phyloP scores from a whole-genome alignment of 2,797 vertebrate species.

The Enteromius unitaeniatus region DNA sequence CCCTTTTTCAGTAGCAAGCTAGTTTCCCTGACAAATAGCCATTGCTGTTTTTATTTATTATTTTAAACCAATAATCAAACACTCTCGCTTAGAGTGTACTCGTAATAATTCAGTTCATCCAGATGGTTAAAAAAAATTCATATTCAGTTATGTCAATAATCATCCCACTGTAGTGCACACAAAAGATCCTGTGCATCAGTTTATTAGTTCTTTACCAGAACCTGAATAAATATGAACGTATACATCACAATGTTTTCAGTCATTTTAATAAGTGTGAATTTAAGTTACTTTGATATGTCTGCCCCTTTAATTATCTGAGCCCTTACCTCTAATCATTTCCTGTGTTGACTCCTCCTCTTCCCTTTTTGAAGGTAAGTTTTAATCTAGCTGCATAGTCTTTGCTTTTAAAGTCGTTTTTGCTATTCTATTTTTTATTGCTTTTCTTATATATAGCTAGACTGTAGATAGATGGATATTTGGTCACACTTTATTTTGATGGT shows the following conservation, averaged over 20 bases:
- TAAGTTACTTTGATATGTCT: not conserved
- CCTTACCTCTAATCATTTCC: not conserved
- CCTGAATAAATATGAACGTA: not conserved
- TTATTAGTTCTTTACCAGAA: not conserved
- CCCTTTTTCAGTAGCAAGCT: not conserved
- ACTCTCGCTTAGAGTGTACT: not conserved
- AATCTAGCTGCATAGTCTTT: not conserved
- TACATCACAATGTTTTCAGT: not conserved
- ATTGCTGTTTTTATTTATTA: not conserved
- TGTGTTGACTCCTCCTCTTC: constrained; percentile 5
- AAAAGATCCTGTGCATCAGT: not conserved
- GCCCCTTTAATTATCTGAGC: not conserved
- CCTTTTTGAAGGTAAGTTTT: not conserved
- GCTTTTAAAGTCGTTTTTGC: not conserved
- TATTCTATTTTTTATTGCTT: not conserved
- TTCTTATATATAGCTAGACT: no score
- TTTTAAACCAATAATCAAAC: not conserved
- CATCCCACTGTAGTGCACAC: not conserved
- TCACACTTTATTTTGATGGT: no score
- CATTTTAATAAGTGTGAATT: not conserved
- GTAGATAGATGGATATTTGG: no score
- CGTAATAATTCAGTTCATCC: not conserved
- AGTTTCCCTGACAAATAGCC: not conserved
- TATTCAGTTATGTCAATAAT: not conserved
- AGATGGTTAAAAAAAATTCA: not conserved